A percentile compares a stretch with the other conserved stretches of the same genome.
Evolutionary conservation across 2,797 vertebrate species (phyloP).

Genomic region (Periophthalmus magnuspinnatus): DNA sequence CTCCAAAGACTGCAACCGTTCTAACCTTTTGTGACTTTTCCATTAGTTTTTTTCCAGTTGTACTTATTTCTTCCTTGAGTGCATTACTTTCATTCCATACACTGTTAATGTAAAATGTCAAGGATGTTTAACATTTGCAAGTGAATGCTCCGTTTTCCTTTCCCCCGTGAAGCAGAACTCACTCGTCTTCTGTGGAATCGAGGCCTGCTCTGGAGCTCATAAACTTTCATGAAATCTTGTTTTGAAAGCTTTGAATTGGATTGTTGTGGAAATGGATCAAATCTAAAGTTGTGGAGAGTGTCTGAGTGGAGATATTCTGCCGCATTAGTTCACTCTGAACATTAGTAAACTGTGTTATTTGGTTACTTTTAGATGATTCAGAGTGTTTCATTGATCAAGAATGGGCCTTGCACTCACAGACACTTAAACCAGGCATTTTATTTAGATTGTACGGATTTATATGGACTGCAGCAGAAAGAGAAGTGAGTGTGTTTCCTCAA

Average conservation of each 20-base stretch:
- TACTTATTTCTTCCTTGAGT: not conserved
- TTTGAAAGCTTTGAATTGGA: conserved; percentile 51
- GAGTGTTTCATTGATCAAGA: conserved; percentile 58
- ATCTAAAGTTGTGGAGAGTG: conserved; percentile 40
- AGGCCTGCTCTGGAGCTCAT: conserved; percentile 28
- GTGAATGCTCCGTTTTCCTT: not conserved
- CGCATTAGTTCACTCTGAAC: conserved; percentile 66
- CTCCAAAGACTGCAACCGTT: not conserved
- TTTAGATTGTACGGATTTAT: no score
- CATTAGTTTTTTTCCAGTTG: not conserved
- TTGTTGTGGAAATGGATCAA: conserved; percentile 60
- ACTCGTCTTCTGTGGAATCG: conserved; percentile 14
- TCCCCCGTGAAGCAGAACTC: no score
- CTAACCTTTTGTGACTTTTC: not conserved
- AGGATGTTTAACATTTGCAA: not conserved
- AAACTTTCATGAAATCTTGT: conserved; percentile 36
- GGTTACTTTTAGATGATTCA: conserved; percentile 62
- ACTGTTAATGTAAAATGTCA: not conserved
- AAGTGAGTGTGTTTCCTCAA: no score
- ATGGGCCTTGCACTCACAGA: conserved; percentile 48
- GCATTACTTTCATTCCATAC: conserved; percentile 6
- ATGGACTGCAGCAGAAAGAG: no score
- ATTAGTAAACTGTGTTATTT: conserved; percentile 53
- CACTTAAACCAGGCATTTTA: conserved; percentile 35
- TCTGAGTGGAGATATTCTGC: conserved; percentile 46